Evolutionary conservation across 2,888 invertebrate species (phyloP), one percentile per base, ranked within the genome.

Genomic region (Lamproptera curius): DNA sequence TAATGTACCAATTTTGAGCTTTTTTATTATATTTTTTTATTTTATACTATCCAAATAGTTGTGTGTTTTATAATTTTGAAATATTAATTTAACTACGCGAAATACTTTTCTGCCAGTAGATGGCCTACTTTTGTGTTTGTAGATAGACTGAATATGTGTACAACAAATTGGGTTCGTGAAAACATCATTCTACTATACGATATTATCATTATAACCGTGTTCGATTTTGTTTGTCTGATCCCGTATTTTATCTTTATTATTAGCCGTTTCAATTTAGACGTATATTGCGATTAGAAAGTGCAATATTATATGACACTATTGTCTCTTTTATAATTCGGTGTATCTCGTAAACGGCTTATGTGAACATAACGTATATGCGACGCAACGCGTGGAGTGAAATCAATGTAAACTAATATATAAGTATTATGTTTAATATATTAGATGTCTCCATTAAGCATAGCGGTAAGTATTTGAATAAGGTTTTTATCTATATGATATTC

Each of bases 381-480:
- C 70, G 66, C 68, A 16, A 23, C 3, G 40, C 52, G 46, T 52
- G 45, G 57, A 52, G 59, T 57, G 58, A 72, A 72, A 70, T 82
- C 73, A 65, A 67, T 78, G 74, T 83, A 78, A n/a, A 73, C 69
- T 82, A 31, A 82, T 70, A 67, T 63, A 62, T 85, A 84, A 84
- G 79, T 75, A 76, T 78, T 78, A 81, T 79, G 79, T 80, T 78
- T 83, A 83, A 80, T 83, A 84, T 82, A 81, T 73, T 84, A 84
- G 77, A 76, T 76, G 78, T 85, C 74, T 81, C 77, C 72, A 69
- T 71, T 85, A 84, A 83, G 84, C 65, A 43, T 79, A 81, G 73
- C 51, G 77, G 67, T 76, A n/a, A n/a, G 73, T 80, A 78, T 68
- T 58, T 61, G 63, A 50, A 74, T 85, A 86, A 86, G n/a, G 85